Percentiles rank a stretch among this genome's conserved stretches.
phyloP scores from a whole-genome alignment of 1,140 invertebrate genomes.

The Tetranychus urticae region DNA sequence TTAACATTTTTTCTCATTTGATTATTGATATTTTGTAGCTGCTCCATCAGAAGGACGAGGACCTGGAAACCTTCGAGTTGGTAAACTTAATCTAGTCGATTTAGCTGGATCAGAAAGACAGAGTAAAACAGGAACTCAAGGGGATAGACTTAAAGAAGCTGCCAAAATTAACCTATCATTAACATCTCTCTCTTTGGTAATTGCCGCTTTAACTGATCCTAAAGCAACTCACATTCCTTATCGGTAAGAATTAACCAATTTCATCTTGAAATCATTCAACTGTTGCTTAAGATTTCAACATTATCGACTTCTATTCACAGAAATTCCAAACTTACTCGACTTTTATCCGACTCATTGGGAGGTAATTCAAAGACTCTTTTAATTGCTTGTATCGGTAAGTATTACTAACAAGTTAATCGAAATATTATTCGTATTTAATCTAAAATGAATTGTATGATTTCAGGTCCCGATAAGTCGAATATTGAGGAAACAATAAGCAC shows the following conservation, averaged over 20 bases:
- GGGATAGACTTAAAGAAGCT: constrained; percentile 68
- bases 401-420: background rate
- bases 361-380: constrained; percentile 93
- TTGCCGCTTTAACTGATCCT: constrained; percentile 76
- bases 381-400: constrained; percentile 26
- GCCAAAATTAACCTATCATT: constrained; percentile 86
- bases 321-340: constrained; percentile 73
- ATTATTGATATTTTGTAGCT: no score
- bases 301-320: background rate
- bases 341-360: constrained; percentile 79
- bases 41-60: background rate
- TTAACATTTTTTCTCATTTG: background rate
- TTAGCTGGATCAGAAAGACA: constrained; percentile 65
- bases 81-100: constrained; percentile 60
- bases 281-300: background rate
- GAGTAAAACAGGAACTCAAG: constrained; percentile 70
- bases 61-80: constrained; percentile 29
- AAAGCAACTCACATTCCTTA: constrained; percentile 85
- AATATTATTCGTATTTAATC: constrained; percentile 4
- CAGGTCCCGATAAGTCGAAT: constrained; percentile 84
- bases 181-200: constrained; percentile 80
- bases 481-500: constrained; percentile 95
- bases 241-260: constrained; percentile 21
- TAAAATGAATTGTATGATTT: constrained; percentile 41
- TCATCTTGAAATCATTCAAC: background rate